phyloP scores from a whole-genome alignment of 2,888 invertebrate genomes.

The Himalopsyche japonica region DNA sequence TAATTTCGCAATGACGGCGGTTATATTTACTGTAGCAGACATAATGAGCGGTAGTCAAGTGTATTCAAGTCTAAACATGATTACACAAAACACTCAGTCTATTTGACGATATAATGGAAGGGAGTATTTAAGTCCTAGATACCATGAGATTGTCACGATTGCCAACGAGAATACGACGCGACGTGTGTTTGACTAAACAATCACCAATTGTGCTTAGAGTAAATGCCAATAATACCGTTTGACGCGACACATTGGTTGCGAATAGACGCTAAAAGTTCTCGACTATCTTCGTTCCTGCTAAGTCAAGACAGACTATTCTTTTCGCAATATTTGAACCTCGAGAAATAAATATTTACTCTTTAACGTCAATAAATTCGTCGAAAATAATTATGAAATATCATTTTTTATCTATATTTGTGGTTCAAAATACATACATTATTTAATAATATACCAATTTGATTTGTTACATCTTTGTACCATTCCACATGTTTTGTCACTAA shows the following conservation, averaged over 20 bases:
- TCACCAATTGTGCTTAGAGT: background rate
- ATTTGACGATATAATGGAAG: constrained; percentile 29
- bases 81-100: constrained; percentile 18
- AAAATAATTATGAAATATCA: too few species aligned
- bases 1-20: background rate
- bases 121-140: constrained; percentile 27
- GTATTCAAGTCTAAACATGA: constrained; percentile 12
- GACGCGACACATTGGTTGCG: background rate
- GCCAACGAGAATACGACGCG: background rate
- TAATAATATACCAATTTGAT: too few species aligned
- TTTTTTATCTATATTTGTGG: too few species aligned
- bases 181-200: background rate
- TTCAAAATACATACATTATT: too few species aligned
- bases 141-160: constrained; percentile 30
- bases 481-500: too few species aligned
- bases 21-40: background rate
- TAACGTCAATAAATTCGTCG: too few species aligned
- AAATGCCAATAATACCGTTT: background rate
- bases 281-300: too few species aligned
- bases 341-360: too few species aligned
- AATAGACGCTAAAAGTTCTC: too few species aligned
- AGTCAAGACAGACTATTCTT: too few species aligned
- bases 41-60: background rate
- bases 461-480: too few species aligned
- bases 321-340: too few species aligned